A percentile compares a stretch with the other conserved stretches of the same genome.
These are phyloP conservation scores for Chrysoperla carnea DNA, from an alignment of 1,140 invertebrate genomes.

Conservation along the genomic window DNA sequence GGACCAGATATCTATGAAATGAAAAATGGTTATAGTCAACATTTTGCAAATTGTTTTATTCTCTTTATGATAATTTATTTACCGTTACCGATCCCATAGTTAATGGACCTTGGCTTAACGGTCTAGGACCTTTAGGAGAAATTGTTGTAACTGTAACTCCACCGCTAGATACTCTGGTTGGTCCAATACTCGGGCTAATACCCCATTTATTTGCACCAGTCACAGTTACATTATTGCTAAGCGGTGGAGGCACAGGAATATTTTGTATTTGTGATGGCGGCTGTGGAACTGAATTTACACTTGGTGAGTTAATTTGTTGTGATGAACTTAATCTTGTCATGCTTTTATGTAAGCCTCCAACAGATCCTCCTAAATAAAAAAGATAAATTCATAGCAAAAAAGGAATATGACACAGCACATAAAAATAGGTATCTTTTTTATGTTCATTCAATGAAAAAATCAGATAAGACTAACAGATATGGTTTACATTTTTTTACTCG, in stretches of 20 bases:
- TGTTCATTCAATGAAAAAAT: too few species aligned
- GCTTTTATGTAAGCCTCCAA: slow-evolving; percentile 60
- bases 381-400: not conserved
- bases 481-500: too few species aligned
- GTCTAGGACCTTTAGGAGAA: slow-evolving; percentile 27
- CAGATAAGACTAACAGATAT: too few species aligned
- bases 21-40: too few species aligned
- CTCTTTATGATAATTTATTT: not conserved
- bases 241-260: slow-evolving; percentile 15
- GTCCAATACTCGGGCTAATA: slow-evolving; percentile 16
- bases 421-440: too few species aligned
- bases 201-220: slow-evolving; percentile 28
- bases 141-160: slow-evolving; percentile 45
- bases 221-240: slow-evolving; percentile 22
- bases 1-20: not conserved
- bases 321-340: slow-evolving; percentile 63
- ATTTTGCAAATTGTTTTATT: too few species aligned
- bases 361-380: slow-evolving; percentile 33
- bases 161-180: slow-evolving; percentile 31
- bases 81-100: slow-evolving; percentile 17
- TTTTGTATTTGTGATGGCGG: slow-evolving; percentile 17
- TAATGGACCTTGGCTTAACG: slow-evolving; percentile 28
- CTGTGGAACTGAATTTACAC: not conserved
- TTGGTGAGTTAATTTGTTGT: slow-evolving; percentile 37
- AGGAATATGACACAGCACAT: not conserved